Evolutionary conservation across 2,113 vertebrate species (phyloP).

Genomic region (Eubucco bourcierii): DNA sequence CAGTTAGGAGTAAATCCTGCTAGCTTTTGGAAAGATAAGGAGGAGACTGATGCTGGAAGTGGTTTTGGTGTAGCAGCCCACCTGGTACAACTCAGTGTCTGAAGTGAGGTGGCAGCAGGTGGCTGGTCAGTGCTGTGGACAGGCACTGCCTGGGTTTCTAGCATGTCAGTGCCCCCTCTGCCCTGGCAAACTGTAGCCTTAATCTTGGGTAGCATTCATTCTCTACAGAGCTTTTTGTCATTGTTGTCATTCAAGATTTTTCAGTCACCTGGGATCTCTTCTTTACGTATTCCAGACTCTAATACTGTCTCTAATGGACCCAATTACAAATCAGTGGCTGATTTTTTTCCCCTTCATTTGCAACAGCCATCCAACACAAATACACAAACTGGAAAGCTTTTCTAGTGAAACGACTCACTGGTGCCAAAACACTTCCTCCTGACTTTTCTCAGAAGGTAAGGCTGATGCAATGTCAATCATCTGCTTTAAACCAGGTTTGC

Average conservation of each 20-base stretch:
- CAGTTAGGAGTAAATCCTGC: background rate
- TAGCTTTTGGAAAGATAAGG: background rate
- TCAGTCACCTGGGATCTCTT: constrained; percentile 44
- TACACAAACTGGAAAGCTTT: constrained; percentile 99
- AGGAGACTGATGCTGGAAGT: background rate
- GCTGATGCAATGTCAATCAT: background rate
- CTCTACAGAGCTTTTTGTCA: constrained; percentile 29
- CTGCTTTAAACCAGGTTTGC: background rate
- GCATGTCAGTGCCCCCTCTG: background rate
- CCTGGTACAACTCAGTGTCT: background rate
- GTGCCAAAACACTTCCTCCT: constrained; percentile 97
- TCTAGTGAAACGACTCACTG: constrained; percentile 98
- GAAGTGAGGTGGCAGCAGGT: background rate
- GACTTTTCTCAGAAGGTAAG: constrained; percentile 95
- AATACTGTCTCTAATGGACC: constrained; percentile 1
- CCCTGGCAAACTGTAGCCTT: background rate
- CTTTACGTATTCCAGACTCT: constrained; percentile 48
- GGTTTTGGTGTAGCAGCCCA: constrained; percentile 1
- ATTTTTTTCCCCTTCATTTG: constrained; percentile 66
- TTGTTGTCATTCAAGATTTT: constrained; percentile 20
- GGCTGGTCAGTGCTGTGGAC: background rate
- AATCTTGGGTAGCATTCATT: constrained; percentile 4
- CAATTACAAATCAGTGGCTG: constrained; percentile 47
- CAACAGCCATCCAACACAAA: constrained; percentile 95
- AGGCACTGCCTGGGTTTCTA: background rate